Base-by-base conservation (phyloP, 2,113 vertebrate genomes). In the Pithys albifrons region DNA sequence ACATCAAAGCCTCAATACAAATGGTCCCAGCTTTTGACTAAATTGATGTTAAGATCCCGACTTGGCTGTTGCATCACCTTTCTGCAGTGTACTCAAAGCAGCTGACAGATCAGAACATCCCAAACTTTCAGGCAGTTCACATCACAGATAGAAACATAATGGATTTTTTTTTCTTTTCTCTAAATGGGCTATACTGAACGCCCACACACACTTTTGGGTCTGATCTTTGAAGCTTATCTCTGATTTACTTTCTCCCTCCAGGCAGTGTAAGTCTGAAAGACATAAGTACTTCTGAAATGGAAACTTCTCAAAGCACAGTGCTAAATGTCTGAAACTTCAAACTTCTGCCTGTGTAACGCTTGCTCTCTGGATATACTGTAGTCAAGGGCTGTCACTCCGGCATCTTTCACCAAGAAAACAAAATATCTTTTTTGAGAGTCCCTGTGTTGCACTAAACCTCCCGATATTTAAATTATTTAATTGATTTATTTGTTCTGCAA, bases 181-280 rank as follows among this genome's bases (percentile, higher is more conserved):
- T 94, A 95, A 97, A 96, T 94, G 95, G 96, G 69, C 93, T 96
- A 69, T 82, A 89, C 96, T 96, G 88, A 93, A 96, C 93, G 55
- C 96, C 95, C 96, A 97, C 95, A 93, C 89, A 82, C 84, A 81
- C 95, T 95, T 97, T 96, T 85, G 95, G 95, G 95, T 95, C 96
- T 96, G 95, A 96, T 94, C 96, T 97, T 97, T 95, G 96, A 97
- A 96, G 91, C 91, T 96, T 97, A 93, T 97, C 95, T 95, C 91
- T 94, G 95, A 97, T 97, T 93, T 97, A 91, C 93, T 96, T 92
- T 95, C 92, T 96, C 92, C 91, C 93, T 95, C 95, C 95, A 96
- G 96, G 94, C 95, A 95, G 88, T 75, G 88, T 85, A 96, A 95
- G 93, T 96, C 92, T 96, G 95, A 97, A 96, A 97, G 95, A 92